Conservation (phyloP, 2,888 invertebrate species). For the Uloborus plumipes region DNA sequence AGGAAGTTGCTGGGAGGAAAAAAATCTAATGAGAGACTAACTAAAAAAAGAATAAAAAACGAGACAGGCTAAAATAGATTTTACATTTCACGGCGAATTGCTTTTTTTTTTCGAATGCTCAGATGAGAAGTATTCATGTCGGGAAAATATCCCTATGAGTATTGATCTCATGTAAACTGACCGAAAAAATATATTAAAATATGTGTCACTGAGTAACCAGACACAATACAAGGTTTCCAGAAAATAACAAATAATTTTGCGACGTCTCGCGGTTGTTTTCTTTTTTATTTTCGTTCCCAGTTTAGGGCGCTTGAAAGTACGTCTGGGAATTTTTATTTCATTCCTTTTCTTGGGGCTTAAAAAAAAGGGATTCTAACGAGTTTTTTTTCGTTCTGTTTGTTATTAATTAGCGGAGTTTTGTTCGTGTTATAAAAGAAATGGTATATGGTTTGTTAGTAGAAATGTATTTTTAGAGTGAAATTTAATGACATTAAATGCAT, state of each 20-base stretch:
- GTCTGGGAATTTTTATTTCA: slow-evolving; percentile 14
- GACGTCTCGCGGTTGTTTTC: slow-evolving; percentile 12
- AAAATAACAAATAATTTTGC: slow-evolving; percentile 4
- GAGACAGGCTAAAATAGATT: too few relatives aligned
- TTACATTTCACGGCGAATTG: too few relatives aligned
- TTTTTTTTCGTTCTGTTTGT: not conserved
- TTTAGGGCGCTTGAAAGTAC: not conserved
- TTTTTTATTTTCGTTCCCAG: not conserved
- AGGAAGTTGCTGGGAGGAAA: too few relatives aligned
- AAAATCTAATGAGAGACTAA: too few relatives aligned
- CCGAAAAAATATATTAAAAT: not conserved
- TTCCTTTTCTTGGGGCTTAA: not conserved
- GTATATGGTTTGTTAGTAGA: too few relatives aligned
- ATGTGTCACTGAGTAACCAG: slow-evolving; percentile 17
- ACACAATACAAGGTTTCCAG: not conserved
- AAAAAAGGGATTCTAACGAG: not conserved
- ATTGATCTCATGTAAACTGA: slow-evolving; percentile 2
- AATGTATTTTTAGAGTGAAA: too few relatives aligned
- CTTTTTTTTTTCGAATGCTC: too few relatives aligned
- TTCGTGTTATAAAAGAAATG: too few relatives aligned
- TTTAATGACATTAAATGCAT: too few relatives aligned
- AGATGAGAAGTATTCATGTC: too few relatives aligned
- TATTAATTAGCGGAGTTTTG: not conserved
- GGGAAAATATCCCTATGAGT: too few relatives aligned
- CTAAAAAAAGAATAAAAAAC: too few relatives aligned